Evolutionary conservation across 2,113 vertebrate species (phyloP).

Genomic region (Cygnus buccinator): DNA sequence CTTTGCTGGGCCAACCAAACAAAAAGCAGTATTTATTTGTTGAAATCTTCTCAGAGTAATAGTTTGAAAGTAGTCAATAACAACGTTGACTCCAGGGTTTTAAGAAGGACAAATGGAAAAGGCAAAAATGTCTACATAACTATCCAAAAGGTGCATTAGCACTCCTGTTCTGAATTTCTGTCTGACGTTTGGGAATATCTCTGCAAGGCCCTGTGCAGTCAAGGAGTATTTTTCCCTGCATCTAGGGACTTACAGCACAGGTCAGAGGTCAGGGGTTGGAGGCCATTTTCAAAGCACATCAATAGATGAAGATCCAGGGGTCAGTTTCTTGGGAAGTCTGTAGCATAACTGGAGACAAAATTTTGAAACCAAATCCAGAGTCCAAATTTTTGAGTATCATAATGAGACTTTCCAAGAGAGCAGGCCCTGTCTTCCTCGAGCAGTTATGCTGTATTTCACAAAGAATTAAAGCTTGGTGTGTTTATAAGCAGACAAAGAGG

Average conservation of each 20-base stretch:
- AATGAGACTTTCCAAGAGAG: background rate
- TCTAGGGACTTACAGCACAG: background rate
- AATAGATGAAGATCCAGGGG: background rate
- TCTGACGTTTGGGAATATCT: background rate
- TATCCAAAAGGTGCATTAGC: background rate
- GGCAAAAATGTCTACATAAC: background rate
- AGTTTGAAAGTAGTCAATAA: background rate
- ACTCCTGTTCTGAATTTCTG: background rate
- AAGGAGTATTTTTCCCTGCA: background rate
- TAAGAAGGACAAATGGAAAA: background rate
- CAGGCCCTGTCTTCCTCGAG: background rate
- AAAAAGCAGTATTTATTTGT: background rate
- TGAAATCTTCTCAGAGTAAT: background rate
- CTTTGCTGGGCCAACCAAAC: background rate
- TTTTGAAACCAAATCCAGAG: background rate
- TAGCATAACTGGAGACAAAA: background rate
- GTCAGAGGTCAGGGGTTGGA: background rate
- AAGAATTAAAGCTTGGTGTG: background rate
- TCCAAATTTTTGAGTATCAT: background rate
- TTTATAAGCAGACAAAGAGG: accelerated
- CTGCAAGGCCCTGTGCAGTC: background rate
- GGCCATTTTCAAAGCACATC: background rate
- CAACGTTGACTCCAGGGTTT: background rate
- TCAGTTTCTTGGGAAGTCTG: background rate
- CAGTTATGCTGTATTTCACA: background rate